Percentiles rank a stretch among this genome's conserved stretches.
Evolutionary conservation across 2,888 invertebrate genomes (phyloP).

Genomic region (Tridacna gigas): DNA sequence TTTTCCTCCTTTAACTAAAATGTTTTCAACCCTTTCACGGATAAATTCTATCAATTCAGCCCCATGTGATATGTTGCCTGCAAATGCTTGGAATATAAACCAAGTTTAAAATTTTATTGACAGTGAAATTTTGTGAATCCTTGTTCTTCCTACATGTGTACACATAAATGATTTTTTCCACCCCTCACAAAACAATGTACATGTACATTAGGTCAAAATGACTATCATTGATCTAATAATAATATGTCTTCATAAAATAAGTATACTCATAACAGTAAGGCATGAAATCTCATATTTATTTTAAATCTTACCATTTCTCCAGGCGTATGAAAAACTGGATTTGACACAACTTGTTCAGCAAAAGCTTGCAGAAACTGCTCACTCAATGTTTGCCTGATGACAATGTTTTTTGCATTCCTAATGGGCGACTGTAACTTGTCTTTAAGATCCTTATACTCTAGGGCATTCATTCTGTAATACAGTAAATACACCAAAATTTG

Average conservation of each 20-base stretch:
- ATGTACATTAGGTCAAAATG: too few relatives aligned
- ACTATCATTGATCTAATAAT: too few relatives aligned
- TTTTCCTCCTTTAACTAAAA: neutral
- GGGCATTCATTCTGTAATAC: constrained; percentile 88
- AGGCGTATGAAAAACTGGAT: constrained; percentile 74
- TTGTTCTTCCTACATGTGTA: too few relatives aligned
- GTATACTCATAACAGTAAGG: neutral
- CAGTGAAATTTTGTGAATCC: too few relatives aligned
- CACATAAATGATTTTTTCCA: too few relatives aligned
- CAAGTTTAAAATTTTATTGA: too few relatives aligned
- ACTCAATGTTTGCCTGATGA: constrained; percentile 91
- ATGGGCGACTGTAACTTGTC: constrained; percentile 90
- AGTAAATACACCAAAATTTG: neutral
- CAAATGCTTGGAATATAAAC: too few relatives aligned
- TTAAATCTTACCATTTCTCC: constrained; percentile 74
- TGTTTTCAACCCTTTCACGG: neutral
- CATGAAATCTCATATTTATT: neutral
- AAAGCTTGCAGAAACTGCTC: constrained; percentile 95
- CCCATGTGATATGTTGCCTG: too few relatives aligned
- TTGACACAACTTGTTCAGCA: constrained; percentile 88
- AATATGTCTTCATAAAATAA: neutral
- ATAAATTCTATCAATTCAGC: too few relatives aligned
- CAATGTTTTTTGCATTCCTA: constrained; percentile 89
- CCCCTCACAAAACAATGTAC: too few relatives aligned
- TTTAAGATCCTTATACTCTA: constrained; percentile 92